Conservation (phyloP, 2,888 invertebrate genomes). For the Caenorhabditis uteleia region DNA sequence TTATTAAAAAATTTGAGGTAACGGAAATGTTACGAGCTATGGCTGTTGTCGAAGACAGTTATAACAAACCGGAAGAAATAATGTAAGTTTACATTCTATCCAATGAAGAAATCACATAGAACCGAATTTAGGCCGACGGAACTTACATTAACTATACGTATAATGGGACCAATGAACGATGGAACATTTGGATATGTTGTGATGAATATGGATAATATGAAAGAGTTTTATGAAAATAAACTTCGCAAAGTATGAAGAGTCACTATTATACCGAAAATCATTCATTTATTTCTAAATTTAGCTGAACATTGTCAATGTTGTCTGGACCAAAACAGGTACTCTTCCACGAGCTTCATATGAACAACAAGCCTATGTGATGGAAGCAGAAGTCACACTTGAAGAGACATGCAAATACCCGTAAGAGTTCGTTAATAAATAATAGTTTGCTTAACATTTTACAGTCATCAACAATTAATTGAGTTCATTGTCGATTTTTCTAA, state of each 20-base stretch:
- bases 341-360: slow-evolving; percentile 33
- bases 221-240: slow-evolving; percentile 4
- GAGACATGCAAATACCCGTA: not conserved
- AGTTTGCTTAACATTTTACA: not conserved
- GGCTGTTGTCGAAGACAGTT: slow-evolving; percentile 1
- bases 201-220: slow-evolving; percentile 15
- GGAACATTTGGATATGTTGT: slow-evolving; percentile 17
- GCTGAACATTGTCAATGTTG: slow-evolving; percentile 2
- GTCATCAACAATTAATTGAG: slow-evolving; percentile 6
- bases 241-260: slow-evolving; percentile 2
- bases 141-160: slow-evolving; percentile 11
- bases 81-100: no score
- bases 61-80: not conserved
- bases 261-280: not conserved
- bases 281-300: not conserved
- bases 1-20: not conserved
- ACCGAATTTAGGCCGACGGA: slow-evolving; percentile 4
- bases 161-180: slow-evolving; percentile 16
- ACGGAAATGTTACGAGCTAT: slow-evolving; percentile 10
- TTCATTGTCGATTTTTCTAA: slow-evolving; percentile 6
- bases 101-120: no score
- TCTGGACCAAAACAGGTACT: slow-evolving; percentile 14
- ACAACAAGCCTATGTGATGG: slow-evolving; percentile 19
- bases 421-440: not conserved
- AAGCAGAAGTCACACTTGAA: slow-evolving; percentile 7